phyloP scores from a whole-genome alignment of 1,140 invertebrate species.

The Anoplophora glabripennis region DNA sequence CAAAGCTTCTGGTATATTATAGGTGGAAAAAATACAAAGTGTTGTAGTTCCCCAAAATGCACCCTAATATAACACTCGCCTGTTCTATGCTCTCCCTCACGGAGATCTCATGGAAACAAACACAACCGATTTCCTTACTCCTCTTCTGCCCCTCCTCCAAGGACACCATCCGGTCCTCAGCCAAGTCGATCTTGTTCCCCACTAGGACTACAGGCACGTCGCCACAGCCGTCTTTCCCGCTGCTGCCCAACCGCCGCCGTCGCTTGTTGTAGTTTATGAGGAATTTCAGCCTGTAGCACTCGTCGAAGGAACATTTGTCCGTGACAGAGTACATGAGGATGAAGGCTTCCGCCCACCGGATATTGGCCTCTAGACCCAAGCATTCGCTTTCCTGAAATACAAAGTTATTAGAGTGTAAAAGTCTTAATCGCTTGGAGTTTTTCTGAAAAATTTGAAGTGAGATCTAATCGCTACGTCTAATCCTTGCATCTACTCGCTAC shows the following conservation, averaged over 20 bases:
- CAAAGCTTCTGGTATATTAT: too few species aligned
- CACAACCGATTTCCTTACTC: conserved; percentile 74
- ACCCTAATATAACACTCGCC: conserved; percentile 47
- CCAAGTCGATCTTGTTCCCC: conserved; percentile 77
- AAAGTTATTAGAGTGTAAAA: not conserved
- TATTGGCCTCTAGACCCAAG: conserved; percentile 68
- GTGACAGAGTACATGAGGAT: conserved; percentile 81
- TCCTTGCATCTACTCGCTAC: too few species aligned
- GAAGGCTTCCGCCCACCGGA: conserved; percentile 81
- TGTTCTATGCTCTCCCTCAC: conserved; percentile 77
- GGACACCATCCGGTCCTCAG: conserved; percentile 72
- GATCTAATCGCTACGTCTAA: too few species aligned
- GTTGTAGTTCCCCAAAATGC: too few species aligned
- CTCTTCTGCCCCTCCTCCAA: conserved; percentile 67
- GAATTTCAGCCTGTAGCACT: conserved; percentile 75
- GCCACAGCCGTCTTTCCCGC: conserved; percentile 42
- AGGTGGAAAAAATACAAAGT: too few species aligned
- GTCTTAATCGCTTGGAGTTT: too few species aligned
- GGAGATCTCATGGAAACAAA: conserved; percentile 80
- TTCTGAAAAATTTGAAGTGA: too few species aligned
- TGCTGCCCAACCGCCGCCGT: conserved; percentile 58
- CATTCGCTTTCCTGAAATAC: conserved; percentile 63
- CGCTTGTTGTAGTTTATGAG: conserved; percentile 76
- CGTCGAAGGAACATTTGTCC: conserved; percentile 80
- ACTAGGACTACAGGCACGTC: conserved; percentile 75